A percentile compares a stretch with the other conserved stretches of the same genome.
These are phyloP conservation scores for Sylvia atricapilla DNA, from an alignment of 2,113 vertebrate species.

Conservation along the genomic window DNA sequence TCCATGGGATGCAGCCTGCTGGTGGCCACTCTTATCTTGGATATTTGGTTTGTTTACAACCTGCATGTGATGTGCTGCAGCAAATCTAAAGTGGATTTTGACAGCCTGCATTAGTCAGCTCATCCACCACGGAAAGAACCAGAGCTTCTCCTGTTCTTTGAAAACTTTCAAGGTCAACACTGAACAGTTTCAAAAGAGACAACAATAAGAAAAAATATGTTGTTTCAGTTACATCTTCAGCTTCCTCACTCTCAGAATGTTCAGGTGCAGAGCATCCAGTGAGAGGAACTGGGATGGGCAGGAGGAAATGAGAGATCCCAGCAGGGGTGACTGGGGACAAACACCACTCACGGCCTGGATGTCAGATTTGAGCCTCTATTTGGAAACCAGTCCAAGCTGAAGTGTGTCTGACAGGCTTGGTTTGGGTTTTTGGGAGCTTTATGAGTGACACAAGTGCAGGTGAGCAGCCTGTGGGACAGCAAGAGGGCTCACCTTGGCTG, in stretches of 20 bases:
- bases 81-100: not conserved
- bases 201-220: fast-evolving
- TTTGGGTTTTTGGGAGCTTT: not conserved
- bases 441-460: not conserved
- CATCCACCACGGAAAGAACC: not conserved
- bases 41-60: not conserved
- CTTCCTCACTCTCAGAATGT: not conserved
- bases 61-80: not conserved
- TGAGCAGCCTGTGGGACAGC: not conserved
- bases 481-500: not conserved
- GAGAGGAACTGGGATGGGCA: not conserved
- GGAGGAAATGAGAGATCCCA: not conserved
- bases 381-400: not conserved
- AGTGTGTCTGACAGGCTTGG: not conserved
- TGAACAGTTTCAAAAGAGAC: not conserved
- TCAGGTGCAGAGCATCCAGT: not conserved
- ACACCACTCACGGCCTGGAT: not conserved
- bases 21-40: not conserved
- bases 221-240: not conserved
- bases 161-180: not conserved
- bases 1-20: not conserved
- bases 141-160: not conserved
- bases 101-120: not conserved
- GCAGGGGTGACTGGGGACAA: not conserved
- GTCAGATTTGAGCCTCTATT: not conserved